Conservation (phyloP, 2,797 vertebrate genomes). For the Heteromormyrus szaboi region DNA sequence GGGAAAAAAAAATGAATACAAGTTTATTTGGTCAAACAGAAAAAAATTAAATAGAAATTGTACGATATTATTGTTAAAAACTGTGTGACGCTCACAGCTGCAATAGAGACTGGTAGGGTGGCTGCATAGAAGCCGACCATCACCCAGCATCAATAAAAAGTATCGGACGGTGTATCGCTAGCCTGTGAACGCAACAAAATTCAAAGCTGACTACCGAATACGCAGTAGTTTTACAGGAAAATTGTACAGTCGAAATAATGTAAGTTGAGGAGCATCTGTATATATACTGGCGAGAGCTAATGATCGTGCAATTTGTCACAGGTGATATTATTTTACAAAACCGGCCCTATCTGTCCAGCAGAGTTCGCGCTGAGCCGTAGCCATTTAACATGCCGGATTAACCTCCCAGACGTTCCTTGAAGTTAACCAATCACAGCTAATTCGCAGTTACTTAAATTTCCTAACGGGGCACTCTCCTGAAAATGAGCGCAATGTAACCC, state of each 20-base stretch:
- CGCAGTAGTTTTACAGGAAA: not conserved
- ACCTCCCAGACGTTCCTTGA: conserved; percentile 51
- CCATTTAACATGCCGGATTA: conserved; percentile 40
- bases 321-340: not conserved
- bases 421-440: conserved; percentile 54
- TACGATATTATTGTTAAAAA: not conserved
- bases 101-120: not conserved
- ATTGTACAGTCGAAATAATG: not conserved
- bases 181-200: not conserved
- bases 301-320: not conserved
- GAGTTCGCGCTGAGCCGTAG: not conserved
- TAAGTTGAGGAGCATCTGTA: not conserved
- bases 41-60: not conserved
- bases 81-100: not conserved
- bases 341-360: not conserved
- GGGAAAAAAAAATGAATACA: not conserved
- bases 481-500: conserved; percentile 61
- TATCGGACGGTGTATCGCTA: not conserved
- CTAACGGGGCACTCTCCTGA: conserved; percentile 54
- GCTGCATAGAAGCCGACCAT: not conserved
- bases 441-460: conserved; percentile 61
- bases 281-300: not conserved
- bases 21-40: not conserved
- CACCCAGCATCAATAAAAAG: not conserved
- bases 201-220: not conserved